Base-by-base conservation (phyloP, 2,888 invertebrate species). In the Cheilosia impressa region DNA sequence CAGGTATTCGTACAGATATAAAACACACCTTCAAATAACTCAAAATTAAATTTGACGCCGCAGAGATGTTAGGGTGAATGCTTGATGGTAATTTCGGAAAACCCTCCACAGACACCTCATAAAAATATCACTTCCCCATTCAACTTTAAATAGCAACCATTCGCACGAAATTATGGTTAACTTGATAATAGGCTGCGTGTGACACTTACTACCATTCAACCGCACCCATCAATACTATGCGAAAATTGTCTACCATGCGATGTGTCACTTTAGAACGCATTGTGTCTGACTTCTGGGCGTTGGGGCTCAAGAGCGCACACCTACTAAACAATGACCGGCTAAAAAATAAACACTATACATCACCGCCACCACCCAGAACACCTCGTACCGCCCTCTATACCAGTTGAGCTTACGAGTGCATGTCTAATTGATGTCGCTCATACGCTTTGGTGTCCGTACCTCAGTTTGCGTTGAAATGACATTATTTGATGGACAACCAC, bases 391-490 rank as follows among this genome's bases (percentile, higher is more conserved):
- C 22, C 15, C 6, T 6, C 22, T 22, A 22, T 4, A 22, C 19
- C 13, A 13, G 1, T n/a, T 55, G 10, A 27, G 24, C 22, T 17
- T 43, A 19, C 7, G 45, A 45, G 13, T 57, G 52, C 66, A 53
- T 31, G 58, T 58, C 52, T 77, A 77, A 68, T 68, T 68, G 50
- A 79, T 41, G 68, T 68, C 45, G 38, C 73, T 78, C 83, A 83
- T 78, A 68, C 83, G 78, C 57, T 72, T 53, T 17, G 57, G 55
- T 47, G 31, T 53, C 5, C 34, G 47, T n/a, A 47, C 34, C 60
- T 38, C 27, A 45, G 41, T 45, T 55, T 68, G 17, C 66, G 27
- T 69, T 58, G n/a, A 69, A 69, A 34, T 47, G 43, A 63, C 62
- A 75, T 50, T 41, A 45, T 62, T 47, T 68, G 24, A 72, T 68